Evolutionary conservation across 2,113 vertebrate genomes (phyloP).

Genomic region (Nothobranchius furzeri): DNA sequence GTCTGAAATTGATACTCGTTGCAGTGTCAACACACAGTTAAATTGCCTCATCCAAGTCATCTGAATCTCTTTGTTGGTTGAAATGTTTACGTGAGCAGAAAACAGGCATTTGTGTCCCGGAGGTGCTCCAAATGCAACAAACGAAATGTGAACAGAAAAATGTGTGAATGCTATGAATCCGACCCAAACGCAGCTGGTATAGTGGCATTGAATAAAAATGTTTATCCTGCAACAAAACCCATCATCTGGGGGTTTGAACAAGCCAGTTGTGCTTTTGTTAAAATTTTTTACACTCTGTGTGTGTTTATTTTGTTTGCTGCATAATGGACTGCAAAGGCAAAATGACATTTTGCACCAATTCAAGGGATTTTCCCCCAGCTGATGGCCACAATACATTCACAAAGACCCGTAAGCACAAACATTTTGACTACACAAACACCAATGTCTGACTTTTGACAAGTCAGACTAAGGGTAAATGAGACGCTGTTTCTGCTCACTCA

Average conservation of each 20-base stretch:
- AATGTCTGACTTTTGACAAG: constrained; percentile 63
- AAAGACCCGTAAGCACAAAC: constrained; percentile 11
- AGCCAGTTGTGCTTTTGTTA: constrained; percentile 68
- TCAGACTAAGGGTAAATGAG: constrained; percentile 65
- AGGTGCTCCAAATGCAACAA: constrained; percentile 61
- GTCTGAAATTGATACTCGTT: constrained; percentile 51
- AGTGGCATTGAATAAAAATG: constrained; percentile 55
- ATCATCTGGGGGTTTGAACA: constrained; percentile 64
- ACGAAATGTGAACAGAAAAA: constrained; percentile 51
- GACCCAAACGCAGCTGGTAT: constrained; percentile 57
- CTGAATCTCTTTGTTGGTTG: constrained; percentile 22
- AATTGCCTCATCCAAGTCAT: constrained; percentile 51
- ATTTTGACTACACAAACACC: constrained; percentile 11
- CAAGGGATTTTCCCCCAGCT: constrained; percentile 38
- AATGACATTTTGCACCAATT: constrained; percentile 65
- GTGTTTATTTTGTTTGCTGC: constrained; percentile 56
- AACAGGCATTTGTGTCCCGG: constrained; percentile 45
- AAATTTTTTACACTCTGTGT: constrained; percentile 42
- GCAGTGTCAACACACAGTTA: constrained; percentile 47
- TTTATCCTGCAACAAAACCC: constrained; percentile 63
- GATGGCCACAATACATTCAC: constrained; percentile 29
- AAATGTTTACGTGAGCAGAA: constrained; percentile 52
- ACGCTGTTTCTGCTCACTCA: constrained; percentile 65
- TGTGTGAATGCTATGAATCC: constrained; percentile 50
- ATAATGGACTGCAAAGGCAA: constrained; percentile 59